Percentiles rank a stretch among this genome's conserved stretches.
Evolutionary conservation across 53 echinoderm and acorn worm genomes (phyloP).

Genomic region (Luidia sarsii): DNA sequence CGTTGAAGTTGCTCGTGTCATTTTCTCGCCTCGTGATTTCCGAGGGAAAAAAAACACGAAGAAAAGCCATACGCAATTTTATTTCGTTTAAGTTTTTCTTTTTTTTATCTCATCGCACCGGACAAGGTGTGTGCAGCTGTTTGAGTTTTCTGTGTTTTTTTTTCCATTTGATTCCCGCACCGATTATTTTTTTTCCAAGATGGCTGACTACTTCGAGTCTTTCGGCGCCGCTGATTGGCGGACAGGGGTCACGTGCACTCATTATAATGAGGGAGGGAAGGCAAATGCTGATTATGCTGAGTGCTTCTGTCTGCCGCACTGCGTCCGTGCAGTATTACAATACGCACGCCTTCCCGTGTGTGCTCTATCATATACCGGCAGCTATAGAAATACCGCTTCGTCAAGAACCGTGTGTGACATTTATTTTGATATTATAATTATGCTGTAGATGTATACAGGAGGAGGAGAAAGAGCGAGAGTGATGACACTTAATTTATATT

Average conservation of each 20-base stretch:
- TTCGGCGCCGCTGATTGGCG: constrained; percentile 37
- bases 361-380: too few species aligned
- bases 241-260: constrained; percentile 15
- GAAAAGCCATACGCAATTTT: constrained; percentile 13
- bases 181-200: constrained; percentile 55
- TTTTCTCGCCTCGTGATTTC: too few species aligned
- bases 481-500: too few species aligned
- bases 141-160: constrained; percentile 41
- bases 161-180: constrained; percentile 50
- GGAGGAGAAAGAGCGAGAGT: too few species aligned
- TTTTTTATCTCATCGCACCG: not conserved
- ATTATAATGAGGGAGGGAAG: constrained; percentile 29
- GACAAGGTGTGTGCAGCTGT: constrained; percentile 44
- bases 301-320: not conserved
- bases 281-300: constrained; percentile 44
- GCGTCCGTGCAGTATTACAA: not conserved
- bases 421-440: constrained; percentile 42
- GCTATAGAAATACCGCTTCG: not conserved
- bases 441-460: not conserved
- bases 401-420: constrained; percentile 49
- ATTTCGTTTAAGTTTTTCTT: too few species aligned
- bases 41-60: too few species aligned
- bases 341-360: too few species aligned
- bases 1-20: too few species aligned
- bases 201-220: constrained; percentile 59